Conservation (phyloP, 2,888 invertebrate genomes). For the Sipha maydis region DNA sequence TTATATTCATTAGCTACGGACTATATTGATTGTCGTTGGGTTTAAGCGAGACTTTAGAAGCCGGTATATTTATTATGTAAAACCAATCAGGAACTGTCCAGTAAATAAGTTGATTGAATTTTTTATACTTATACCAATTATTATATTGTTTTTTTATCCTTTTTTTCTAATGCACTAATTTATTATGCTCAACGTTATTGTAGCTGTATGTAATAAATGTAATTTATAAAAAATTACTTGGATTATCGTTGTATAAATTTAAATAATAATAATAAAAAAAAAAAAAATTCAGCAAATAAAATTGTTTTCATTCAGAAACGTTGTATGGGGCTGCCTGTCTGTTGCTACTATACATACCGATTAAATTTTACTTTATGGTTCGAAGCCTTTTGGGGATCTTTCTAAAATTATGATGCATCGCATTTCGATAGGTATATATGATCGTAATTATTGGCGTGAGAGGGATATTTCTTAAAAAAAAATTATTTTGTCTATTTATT, state of each 20-base stretch:
- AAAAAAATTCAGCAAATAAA: background rate
- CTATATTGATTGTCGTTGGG: background rate
- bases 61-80: background rate
- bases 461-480: background rate
- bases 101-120: background rate
- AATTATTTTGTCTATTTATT: background rate
- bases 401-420: background rate
- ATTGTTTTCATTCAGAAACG: background rate
- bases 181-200: background rate
- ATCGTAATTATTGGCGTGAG: background rate
- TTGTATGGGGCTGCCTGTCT: background rate
- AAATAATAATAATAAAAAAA: background rate
- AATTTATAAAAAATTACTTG: background rate
- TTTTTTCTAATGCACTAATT: no score
- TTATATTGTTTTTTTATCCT: background rate
- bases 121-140: background rate
- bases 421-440: background rate
- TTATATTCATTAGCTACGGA: background rate
- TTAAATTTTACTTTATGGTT: slow-evolving; percentile 17
- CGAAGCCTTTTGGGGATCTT: background rate
- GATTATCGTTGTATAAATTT: background rate
- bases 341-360: background rate
- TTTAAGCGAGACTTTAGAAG: background rate
- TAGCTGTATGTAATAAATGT: background rate
- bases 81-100: background rate